Evolutionary conservation across 2,797 vertebrate species (phyloP).

Genomic region (Macrochelys suwanniensis): DNA sequence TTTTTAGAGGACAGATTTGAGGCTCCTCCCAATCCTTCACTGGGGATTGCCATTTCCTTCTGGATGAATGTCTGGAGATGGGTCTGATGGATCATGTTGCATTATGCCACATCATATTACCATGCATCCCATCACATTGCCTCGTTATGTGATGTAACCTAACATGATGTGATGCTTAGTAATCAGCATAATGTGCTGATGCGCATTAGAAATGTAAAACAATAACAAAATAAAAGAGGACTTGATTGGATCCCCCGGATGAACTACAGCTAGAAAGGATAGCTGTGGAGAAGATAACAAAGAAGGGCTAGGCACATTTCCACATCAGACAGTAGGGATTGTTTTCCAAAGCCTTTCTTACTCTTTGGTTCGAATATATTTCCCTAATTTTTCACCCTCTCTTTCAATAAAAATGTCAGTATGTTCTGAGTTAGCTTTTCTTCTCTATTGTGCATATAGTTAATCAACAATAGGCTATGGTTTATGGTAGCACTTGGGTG

Average conservation of each 20-base stretch:
- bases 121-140: background rate
- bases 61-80: background rate
- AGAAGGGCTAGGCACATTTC: background rate
- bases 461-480: rapidly evolving
- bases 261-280: conserved; percentile 14
- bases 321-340: background rate
- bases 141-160: background rate
- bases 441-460: rapidly evolving
- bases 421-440: background rate
- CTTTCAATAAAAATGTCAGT: background rate
- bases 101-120: background rate
- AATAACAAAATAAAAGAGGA: conserved; percentile 35
- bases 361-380: background rate
- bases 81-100: background rate
- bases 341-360: background rate
- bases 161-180: conserved; percentile 13
- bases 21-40: background rate
- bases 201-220: conserved; percentile 27
- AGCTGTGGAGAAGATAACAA: background rate
- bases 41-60: background rate
- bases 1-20: background rate
- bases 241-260: conserved; percentile 21
- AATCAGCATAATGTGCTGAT: conserved; percentile 32
- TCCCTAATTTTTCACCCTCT: background rate
- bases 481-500: background rate